Base-by-base conservation (phyloP, 1,140 invertebrate species). In the Zaprionus inermis region DNA sequence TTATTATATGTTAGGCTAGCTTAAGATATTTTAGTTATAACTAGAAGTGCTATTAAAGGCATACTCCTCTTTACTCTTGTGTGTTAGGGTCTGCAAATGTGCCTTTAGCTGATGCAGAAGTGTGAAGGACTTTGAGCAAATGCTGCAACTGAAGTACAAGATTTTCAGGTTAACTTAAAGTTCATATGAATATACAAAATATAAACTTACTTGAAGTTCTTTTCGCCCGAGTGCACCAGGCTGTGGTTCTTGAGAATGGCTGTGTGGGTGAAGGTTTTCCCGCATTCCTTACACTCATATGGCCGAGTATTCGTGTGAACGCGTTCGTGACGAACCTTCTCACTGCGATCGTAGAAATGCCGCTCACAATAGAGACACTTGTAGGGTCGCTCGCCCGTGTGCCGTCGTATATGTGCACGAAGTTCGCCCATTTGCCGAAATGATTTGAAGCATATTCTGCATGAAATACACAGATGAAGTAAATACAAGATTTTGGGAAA, bases 221-320 rank as follows among this genome's bases (percentile, higher is more conserved):
- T 92, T 32, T 91, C 74, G 16, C 82, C 91, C 0, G 91, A 75
- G 32, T 92, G 91, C 5, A 84, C 55, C 14, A 88, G 76, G 5
- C 60, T 74, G 41, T 92, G 91, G 22, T 92, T 92, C 20, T 92
- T 92, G 0, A 92, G 67, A 12, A 84, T 92, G 5, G 91, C 85
- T 0, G 82, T 93, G 85, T 94, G 93, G n/a, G 93, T 94, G 56
- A 94, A 94, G 5, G 93, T 93, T 75, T 94, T 94, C 1, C 93
- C 94, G 72, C 94, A 94, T 70, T 93, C 93, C 16, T 90, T 91
- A 73, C 94, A 94, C 68, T 93, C 93, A 65, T 94, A 94, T 0
- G 94, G 94, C 9, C 94, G 81, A 14, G 94, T 93, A 63, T 94
- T 94, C 6, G 94, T 94, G 79, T 94, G 94, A 22, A 94, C 94